phyloP scores from a whole-genome alignment of 2,888 invertebrate genomes.

The Chydorus sphaericus region DNA sequence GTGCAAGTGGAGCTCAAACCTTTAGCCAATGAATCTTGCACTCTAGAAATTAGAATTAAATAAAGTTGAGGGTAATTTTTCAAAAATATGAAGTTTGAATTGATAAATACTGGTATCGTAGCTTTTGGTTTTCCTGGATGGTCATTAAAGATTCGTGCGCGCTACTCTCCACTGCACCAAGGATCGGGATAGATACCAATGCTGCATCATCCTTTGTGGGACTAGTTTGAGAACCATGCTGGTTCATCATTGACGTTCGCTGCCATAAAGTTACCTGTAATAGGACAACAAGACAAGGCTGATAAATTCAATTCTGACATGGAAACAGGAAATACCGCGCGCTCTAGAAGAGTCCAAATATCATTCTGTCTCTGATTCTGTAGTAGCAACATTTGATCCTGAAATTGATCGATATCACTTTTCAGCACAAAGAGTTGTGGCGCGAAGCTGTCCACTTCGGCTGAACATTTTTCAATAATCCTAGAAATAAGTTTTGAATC shows the following conservation, averaged over 20 bases:
- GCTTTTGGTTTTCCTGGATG: conserved; percentile 10
- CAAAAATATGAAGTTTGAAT: too few species aligned
- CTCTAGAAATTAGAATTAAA: too few species aligned
- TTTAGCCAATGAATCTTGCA: too few species aligned
- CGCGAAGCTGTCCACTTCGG: not conserved
- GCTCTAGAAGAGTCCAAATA: conserved; percentile 8
- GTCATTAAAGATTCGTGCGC: not conserved
- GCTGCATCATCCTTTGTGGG: not conserved
- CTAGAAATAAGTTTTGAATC: too few species aligned
- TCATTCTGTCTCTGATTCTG: conserved; percentile 8
- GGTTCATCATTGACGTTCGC: conserved; percentile 5
- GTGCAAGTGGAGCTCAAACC: too few species aligned
- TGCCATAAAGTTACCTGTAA: conserved; percentile 10
- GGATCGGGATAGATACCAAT: not conserved
- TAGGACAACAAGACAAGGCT: not conserved
- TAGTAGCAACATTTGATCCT: conserved; percentile 1
- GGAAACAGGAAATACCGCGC: conserved; percentile 10
- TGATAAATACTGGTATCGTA: conserved; percentile 14
- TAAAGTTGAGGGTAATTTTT: too few species aligned
- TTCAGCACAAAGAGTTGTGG: not conserved
- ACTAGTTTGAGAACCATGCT: not conserved
- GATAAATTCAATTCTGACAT: too few species aligned
- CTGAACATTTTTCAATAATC: not conserved
- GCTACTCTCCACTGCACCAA: not conserved
- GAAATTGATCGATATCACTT: conserved; percentile 4